phyloP scores from a whole-genome alignment of 2,113 vertebrate genomes.

The Sclerurus mexicanus region DNA sequence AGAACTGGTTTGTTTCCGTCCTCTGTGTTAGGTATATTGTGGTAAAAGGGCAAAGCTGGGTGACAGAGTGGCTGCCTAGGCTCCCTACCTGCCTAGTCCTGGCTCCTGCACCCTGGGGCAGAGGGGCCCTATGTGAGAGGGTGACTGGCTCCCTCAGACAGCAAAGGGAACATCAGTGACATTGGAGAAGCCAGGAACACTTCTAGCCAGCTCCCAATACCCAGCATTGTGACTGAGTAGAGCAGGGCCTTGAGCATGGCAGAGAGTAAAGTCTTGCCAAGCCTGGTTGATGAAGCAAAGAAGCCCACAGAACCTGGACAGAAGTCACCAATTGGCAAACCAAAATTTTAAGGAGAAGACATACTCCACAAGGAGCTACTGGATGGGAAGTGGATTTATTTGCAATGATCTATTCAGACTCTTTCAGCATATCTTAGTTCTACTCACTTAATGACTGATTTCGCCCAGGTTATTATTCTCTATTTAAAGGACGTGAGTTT shows the following conservation, averaged over 20 bases:
- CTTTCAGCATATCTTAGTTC: background rate
- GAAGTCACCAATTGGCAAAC: background rate
- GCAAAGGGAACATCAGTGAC: background rate
- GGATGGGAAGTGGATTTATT: background rate
- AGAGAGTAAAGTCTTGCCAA: background rate
- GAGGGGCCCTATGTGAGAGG: background rate
- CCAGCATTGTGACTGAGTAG: background rate
- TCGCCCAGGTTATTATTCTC: background rate
- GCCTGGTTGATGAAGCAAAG: background rate
- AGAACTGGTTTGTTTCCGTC: background rate
- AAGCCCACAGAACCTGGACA: background rate
- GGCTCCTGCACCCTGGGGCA: background rate
- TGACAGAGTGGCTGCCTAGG: background rate
- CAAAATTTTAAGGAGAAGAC: background rate
- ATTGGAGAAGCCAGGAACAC: background rate
- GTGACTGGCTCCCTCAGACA: background rate
- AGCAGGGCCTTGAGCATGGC: fast-evolving
- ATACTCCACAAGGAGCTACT: background rate
- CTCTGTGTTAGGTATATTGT: background rate
- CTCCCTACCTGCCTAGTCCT: background rate
- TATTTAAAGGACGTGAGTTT: background rate
- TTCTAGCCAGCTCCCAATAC: background rate
- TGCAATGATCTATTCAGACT: background rate
- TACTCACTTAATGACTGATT: background rate
- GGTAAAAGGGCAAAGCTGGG: background rate